A percentile compares a stretch with the other conserved stretches of the same genome.
Evolutionary conservation across 2,888 invertebrate genomes (phyloP).

Genomic region (Aproaerema taeniolella): DNA sequence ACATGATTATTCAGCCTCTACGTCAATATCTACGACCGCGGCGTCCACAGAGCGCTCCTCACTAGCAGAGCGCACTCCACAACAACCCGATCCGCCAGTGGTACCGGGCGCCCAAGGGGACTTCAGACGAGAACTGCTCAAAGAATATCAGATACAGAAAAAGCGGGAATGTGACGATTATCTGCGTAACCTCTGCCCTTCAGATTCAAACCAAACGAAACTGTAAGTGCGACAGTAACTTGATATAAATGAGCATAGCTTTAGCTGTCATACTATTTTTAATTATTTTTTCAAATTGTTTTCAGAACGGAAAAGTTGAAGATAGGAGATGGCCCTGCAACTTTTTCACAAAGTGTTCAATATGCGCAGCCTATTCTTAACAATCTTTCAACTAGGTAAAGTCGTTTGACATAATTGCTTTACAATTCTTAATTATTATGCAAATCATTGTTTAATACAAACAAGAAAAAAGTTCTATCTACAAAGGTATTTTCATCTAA

Average conservation of each 20-base stretch:
- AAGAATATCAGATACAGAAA: constrained; percentile 88
- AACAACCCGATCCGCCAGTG: constrained; percentile 41
- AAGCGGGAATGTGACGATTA: constrained; percentile 78
- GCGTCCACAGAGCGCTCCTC: constrained; percentile 79
- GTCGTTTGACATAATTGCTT: too few species aligned
- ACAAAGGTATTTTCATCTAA: not conserved
- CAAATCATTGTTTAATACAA: not conserved
- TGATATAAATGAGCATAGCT: constrained; percentile 2
- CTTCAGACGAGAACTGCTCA: constrained; percentile 82
- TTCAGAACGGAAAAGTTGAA: constrained; percentile 53
- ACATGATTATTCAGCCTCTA: constrained; percentile 81
- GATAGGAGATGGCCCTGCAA: constrained; percentile 36
- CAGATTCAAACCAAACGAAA: constrained; percentile 55
- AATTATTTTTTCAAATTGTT: constrained; percentile 25
- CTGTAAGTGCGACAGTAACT: too few species aligned
- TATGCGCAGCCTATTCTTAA: constrained; percentile 30
- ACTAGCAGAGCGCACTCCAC: constrained; percentile 46
- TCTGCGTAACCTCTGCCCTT: constrained; percentile 60
- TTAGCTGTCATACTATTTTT: too few species aligned
- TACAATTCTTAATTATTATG: not conserved
- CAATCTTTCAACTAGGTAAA: too few species aligned
- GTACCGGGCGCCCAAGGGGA: constrained; percentile 47
- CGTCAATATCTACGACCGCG: constrained; percentile 81
- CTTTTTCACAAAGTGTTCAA: constrained; percentile 37
- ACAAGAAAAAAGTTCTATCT: not conserved